Evolutionary conservation across 2,113 vertebrate species (phyloP), one percentile per base, ranked within the genome.

Genomic region (Periophthalmodon schlosseri): DNA sequence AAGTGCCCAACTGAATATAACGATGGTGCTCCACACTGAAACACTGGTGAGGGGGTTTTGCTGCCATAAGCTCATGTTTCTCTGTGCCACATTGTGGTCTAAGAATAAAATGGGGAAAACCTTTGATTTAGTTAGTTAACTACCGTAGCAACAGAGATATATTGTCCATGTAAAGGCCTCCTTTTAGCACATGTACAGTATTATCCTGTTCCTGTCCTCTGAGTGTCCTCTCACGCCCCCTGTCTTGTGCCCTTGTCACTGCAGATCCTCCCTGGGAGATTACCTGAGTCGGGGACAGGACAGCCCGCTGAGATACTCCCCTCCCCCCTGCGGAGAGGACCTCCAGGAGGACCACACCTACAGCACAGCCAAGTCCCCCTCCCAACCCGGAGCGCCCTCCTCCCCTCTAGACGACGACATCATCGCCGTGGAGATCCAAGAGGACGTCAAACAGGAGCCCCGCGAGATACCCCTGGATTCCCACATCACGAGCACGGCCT

Each of bases 261-360:
- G 63, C 89, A 94, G 93, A 90, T 93, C 93, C 63, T 91, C 89
- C 77, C 87, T 93, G 78, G 91, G 94, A 71, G 93, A 95, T 84
- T 96, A 94, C 88, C 94, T 96, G 65, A 93, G 92, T 88, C 92
- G 95, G 86, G 95, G 94, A 18, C 96, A 96, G 86, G 95, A 94
- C 12, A 95, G 97, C 63, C 95, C 94, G 1, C 93, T 94, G 1
- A 88, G 95, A 9, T 97, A 94, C 91, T 97, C 96, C 28, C 95
- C 96, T 0, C 94, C 94, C 18, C 95, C 94, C 74, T 95, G 96
- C 3, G 91, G 95, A 2, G 96, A 96, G 47, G 96, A 98, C 92
- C 96, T 96, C 56, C 96, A 97, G 93, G 96, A 98, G 79, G 97
- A 99, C 79, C 96, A 97, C 94, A 99, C 95, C 74, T 98, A 98